phyloP scores from a whole-genome alignment of 1,140 invertebrate species.

The Brachionus paranguensis region DNA sequence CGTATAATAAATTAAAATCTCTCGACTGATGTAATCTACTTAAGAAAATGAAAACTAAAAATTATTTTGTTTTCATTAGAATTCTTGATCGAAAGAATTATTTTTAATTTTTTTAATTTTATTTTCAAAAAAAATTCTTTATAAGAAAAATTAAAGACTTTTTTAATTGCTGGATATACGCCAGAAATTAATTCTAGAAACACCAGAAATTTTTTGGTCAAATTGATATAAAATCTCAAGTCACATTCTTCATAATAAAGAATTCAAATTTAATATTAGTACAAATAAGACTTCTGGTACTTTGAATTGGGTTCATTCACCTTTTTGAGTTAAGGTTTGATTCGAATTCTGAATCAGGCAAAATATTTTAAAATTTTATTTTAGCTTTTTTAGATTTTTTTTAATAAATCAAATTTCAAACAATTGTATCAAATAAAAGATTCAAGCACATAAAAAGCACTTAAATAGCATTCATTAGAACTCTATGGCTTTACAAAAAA shows the following conservation, averaged over 20 bases:
- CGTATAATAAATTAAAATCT: background rate
- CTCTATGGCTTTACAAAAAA: background rate
- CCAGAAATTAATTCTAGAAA: too few species aligned
- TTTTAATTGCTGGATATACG: too few species aligned
- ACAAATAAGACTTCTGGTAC: background rate
- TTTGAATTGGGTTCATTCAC: background rate
- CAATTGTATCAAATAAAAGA: background rate
- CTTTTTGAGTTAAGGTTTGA: background rate
- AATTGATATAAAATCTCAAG: too few species aligned
- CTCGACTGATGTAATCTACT: background rate
- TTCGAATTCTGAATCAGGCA: background rate
- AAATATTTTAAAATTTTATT: background rate
- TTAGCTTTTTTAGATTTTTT: background rate
- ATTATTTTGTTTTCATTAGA: background rate
- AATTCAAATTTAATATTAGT: background rate
- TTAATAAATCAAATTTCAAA: background rate
- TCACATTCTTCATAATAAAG: background rate
- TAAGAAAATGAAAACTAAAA: background rate
- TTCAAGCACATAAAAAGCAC: background rate
- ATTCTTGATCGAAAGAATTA: too few species aligned
- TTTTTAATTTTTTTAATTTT: too few species aligned
- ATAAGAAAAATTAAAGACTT: too few species aligned
- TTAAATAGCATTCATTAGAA: background rate
- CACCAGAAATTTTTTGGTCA: too few species aligned
- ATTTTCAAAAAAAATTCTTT: too few species aligned